Base-by-base conservation (phyloP, 2,113 vertebrate genomes). In the Pavo muticus region DNA sequence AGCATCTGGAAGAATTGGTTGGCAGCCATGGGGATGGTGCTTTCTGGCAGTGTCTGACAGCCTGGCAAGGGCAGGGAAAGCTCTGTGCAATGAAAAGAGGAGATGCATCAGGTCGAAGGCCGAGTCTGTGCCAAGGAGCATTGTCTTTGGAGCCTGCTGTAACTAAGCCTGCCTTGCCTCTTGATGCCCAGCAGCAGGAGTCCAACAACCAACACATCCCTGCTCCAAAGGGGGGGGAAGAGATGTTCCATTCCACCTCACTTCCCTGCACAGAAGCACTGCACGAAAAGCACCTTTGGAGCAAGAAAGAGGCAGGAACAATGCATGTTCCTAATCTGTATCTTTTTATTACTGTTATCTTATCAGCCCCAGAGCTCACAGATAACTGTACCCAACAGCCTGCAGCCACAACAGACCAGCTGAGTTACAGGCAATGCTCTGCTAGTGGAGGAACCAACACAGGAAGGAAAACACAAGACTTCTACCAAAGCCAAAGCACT, bases 61-160 rank as follows among this genome's bases (percentile, higher is more conserved):
- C 44, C 91, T 84, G 92, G 56, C 10, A 35, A 93, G 73, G 88
- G 61, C 83, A 96, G 15, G 70, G 83, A 39, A 68, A 91, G 48
- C 91, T 61, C 76, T 4, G 39, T 56, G 27, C 54, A 2, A 12
- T 48, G 56, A 32, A 61, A 30, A 87, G 59, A 69, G 59, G 23
- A 83, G 18, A 63, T 25, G 25, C 39, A 6, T 2, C 5, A 8
- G 54, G 42, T 40, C 45, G 29, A 24, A 71, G 24, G 56, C 64
- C 50, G 27, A 9, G 68, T 14, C 17, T 1, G 3, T 59, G 37
- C 50, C 1, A 1, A 78, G 65, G 21, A 42, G 7, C 39, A 21
- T 8, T 35, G 11, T 3, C 0, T 3, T 20, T 0, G 2, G 23
- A 52, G 3, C 40, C n/a, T 37, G 23, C 45, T 35, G n/a, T 4